Evolutionary conservation across 2,113 vertebrate genomes (phyloP), one percentile per base, ranked within the genome.

Genomic region (Siniperca knerii): DNA sequence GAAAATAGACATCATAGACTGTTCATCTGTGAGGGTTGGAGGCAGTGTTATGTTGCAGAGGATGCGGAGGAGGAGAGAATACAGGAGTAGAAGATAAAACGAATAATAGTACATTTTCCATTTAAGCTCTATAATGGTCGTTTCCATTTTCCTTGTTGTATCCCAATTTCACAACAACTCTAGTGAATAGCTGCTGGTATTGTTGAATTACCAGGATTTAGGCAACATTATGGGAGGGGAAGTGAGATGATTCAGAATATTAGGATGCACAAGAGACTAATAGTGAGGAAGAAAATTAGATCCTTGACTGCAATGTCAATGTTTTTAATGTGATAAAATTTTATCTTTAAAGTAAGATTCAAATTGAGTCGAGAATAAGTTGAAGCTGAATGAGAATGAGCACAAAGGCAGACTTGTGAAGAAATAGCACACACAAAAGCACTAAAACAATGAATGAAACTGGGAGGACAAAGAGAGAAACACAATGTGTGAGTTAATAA

Each of bases 1-100:
- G 70, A 54, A 66, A 82, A 77, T 46, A 71, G 33, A 69, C 55
- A 23, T 71, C 0, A 8, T 29, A 50, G 58, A 44, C 57, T 65
- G 55, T 48, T 80, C 50, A 40, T 66, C 55, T 54, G 66, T 20
- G 50, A 25, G n/a, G 18, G 57, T 42, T 42, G 74, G 35, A 71
- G 69, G 70, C 13, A 11, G 33, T 5, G 62, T 69, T 37, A 11
- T 0, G 6, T 9, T n/a, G 33, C 1, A 44, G 57, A 61, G 37
- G 75, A 67, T 25, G 37, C 11, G 2, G 21, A n/a, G 4, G 21
- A 21, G 5, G 71, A 70, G 4, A 44, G 54, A 29, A 58, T 3
- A 25, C 29, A 71, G 42, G 23, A 9, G 2, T 1, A 11, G n/a
- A n/a, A 13, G 33, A 68, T 25, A 37, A 12, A 37, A 72, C 2